These are phyloP conservation scores for Mesoligia furuncula DNA, from an alignment of 2,888 invertebrate species.

Conservation along the genomic window DNA sequence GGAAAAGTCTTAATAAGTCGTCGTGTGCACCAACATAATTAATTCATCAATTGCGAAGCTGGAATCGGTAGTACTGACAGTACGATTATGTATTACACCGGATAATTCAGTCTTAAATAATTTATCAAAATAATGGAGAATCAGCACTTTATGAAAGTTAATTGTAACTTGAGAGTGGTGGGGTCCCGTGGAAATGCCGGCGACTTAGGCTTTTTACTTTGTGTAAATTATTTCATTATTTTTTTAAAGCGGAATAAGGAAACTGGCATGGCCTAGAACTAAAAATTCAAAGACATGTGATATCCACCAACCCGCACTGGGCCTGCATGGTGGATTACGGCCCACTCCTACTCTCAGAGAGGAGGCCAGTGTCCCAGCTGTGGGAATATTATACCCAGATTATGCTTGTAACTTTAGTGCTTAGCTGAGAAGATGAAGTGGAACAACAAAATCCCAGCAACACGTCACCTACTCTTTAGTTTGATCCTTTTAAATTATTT, in stretches of 20 bases:
- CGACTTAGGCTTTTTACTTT: background rate
- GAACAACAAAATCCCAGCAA: background rate
- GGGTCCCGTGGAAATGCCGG: too few species aligned
- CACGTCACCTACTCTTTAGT: background rate
- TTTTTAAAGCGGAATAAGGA: background rate
- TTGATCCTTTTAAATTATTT: background rate
- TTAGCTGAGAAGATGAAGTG: background rate
- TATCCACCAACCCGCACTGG: background rate
- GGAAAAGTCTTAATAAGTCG: too few species aligned
- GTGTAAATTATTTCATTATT: background rate
- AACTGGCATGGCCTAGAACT: background rate
- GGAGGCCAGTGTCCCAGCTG: background rate
- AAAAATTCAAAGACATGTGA: background rate
- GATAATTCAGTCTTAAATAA: background rate
- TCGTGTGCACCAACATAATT: too few species aligned
- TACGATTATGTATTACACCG: background rate
- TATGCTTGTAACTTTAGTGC: background rate
- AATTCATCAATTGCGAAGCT: too few species aligned
- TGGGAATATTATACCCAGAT: background rate
- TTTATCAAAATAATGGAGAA: too few species aligned
- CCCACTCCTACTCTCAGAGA: background rate
- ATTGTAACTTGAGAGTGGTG: background rate
- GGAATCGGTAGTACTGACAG: background rate
- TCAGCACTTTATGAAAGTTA: background rate
- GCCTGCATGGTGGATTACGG: background rate